Percentiles rank a stretch among this genome's conserved stretches.
These are phyloP conservation scores for Zaprionus inermis DNA, from an alignment of 1,140 invertebrate species.

Conservation along the genomic window DNA sequence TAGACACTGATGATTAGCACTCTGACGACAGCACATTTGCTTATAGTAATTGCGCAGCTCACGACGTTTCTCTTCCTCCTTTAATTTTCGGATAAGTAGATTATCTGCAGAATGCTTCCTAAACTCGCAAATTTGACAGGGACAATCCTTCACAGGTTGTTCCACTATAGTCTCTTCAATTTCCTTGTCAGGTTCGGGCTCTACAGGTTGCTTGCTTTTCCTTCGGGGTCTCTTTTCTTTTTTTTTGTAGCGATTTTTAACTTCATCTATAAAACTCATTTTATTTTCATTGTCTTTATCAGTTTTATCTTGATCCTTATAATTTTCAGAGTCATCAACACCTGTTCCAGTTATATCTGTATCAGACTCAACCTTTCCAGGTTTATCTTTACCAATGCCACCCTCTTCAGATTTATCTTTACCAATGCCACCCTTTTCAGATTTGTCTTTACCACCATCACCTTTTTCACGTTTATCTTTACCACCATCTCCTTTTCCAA, in stretches of 20 bases:
- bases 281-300: not conserved
- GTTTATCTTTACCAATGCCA: not conserved
- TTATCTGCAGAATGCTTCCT: not conserved
- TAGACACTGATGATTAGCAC: not conserved
- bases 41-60: not conserved
- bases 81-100: not conserved
- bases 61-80: not conserved
- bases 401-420: not conserved
- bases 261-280: not conserved
- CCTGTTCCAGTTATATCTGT: not conserved
- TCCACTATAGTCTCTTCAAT: not conserved
- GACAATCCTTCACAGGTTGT: not conserved
- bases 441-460: not conserved
- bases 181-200: not conserved
- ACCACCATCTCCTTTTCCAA: no score
- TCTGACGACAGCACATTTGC: not conserved
- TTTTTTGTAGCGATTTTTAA: not conserved
- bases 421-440: not conserved
- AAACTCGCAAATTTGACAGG: not conserved
- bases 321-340: no score
- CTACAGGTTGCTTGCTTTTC: no score
- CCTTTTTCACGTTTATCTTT: not conserved
- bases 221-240: not conserved
- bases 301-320: no score
- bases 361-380: no score